These are phyloP conservation scores for Ceyx erithaca DNA, from an alignment of 2,797 vertebrate genomes.

Conservation along the genomic window DNA sequence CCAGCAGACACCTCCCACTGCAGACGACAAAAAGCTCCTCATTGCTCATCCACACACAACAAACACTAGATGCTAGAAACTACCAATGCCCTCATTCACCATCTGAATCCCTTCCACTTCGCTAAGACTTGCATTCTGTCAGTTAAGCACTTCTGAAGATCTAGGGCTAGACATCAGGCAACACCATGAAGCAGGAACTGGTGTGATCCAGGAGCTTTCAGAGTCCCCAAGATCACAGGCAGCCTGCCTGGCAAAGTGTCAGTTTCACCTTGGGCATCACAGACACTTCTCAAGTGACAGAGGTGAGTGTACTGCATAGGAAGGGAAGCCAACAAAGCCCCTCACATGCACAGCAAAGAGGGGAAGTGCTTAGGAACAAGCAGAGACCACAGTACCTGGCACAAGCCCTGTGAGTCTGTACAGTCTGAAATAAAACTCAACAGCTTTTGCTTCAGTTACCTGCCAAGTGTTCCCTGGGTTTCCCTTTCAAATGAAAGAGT, in stretches of 20 bases:
- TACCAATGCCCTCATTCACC: neutral
- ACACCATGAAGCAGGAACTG: neutral
- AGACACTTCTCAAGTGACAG: too few relatives aligned
- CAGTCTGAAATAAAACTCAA: neutral
- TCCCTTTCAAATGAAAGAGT: neutral
- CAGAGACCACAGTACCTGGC: neutral
- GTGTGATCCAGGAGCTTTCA: neutral
- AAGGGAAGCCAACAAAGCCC: too few relatives aligned
- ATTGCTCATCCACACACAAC: neutral
- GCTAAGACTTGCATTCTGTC: neutral
- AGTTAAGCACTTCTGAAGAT: neutral
- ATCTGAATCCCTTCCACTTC: neutral
- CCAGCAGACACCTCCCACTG: neutral
- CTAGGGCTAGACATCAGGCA: neutral
- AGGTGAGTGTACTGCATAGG: too few relatives aligned
- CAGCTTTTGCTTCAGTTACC: neutral
- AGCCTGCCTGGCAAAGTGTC: too few relatives aligned
- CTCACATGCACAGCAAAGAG: neutral
- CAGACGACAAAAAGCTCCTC: neutral
- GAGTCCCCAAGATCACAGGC: neutral
- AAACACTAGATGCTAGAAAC: neutral
- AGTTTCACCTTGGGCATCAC: too few relatives aligned
- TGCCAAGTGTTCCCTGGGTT: constrained; percentile 22
- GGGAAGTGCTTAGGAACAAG: neutral
- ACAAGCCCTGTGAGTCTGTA: neutral